These are phyloP conservation scores for Erebia epiphron DNA, from an alignment of 2,888 invertebrate genomes.

Conservation along the genomic window DNA sequence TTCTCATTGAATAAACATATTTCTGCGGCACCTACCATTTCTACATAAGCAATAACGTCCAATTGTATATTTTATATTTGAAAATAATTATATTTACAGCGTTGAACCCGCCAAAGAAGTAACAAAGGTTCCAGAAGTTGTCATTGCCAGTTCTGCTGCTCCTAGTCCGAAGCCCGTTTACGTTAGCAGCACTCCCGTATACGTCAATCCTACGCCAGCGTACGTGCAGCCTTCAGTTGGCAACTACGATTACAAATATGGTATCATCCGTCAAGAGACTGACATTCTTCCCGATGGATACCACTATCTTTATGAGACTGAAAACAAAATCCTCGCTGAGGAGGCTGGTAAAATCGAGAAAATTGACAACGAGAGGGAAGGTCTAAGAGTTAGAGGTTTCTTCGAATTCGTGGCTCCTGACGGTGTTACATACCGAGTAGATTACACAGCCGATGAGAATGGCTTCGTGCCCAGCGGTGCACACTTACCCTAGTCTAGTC, in stretches of 20 bases:
- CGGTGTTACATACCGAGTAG: conserved; percentile 74
- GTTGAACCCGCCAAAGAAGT: conserved; percentile 25
- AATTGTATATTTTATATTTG: conserved; percentile 3
- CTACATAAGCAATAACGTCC: conserved; percentile 11
- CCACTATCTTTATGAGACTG: conserved; percentile 77
- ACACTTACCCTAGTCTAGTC: conserved; percentile 58
- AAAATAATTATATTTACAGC: conserved; percentile 23
- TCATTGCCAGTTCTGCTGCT: conserved; percentile 18
- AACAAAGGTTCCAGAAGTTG: conserved; percentile 23
- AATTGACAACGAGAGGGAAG: conserved; percentile 58
- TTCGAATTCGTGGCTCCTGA: conserved; percentile 72
- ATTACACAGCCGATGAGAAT: conserved; percentile 76
- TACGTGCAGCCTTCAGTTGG: conserved; percentile 39
- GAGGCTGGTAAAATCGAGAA: conserved; percentile 69
- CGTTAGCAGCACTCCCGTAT: conserved; percentile 29
- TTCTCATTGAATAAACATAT: too few relatives aligned
- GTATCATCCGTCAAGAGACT: conserved; percentile 71
- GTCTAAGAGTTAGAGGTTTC: conserved; percentile 69
- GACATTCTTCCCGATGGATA: conserved; percentile 67
- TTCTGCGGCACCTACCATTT: background rate
- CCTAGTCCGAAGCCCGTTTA: conserved; percentile 24
- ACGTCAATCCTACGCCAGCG: conserved; percentile 38
- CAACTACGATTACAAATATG: conserved; percentile 67
- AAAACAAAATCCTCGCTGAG: conserved; percentile 75
- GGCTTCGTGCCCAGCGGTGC: conserved; percentile 67